phyloP scores from a whole-genome alignment of 2,113 vertebrate genomes.

The Ovibos moschatus region DNA sequence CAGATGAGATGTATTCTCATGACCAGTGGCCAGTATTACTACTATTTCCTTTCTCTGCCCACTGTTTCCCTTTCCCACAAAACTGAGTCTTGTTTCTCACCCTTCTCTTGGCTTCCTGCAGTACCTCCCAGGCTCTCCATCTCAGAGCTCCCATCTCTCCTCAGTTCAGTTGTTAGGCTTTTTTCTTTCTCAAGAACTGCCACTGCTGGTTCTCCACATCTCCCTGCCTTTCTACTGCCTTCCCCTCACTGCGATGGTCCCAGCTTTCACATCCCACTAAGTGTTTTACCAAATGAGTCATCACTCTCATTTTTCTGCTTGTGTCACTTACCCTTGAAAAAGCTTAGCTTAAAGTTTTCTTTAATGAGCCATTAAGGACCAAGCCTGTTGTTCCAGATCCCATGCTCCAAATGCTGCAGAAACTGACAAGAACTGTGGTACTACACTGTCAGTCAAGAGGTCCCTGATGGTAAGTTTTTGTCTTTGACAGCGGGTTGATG shows the following conservation, averaged over 20 bases:
- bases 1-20: background rate
- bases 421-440: background rate
- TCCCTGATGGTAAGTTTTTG: background rate
- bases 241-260: background rate
- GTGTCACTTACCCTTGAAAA: background rate
- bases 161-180: too few species aligned
- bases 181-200: accelerated
- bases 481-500: accelerated
- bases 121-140: background rate
- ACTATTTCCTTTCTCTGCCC: too few species aligned
- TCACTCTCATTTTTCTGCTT: background rate
- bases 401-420: background rate
- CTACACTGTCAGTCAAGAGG: background rate
- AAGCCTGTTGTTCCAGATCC: background rate
- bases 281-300: background rate
- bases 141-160: background rate
- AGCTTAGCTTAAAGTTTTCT: background rate
- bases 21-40: background rate
- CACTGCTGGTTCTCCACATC: accelerated
- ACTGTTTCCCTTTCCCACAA: background rate
- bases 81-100: background rate
- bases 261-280: background rate
- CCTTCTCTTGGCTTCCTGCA: background rate
- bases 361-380: background rate
- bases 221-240: background rate